These are phyloP conservation scores for Drosophila takahashii DNA, from an alignment of 1,140 invertebrate genomes.

Conservation along the genomic window DNA sequence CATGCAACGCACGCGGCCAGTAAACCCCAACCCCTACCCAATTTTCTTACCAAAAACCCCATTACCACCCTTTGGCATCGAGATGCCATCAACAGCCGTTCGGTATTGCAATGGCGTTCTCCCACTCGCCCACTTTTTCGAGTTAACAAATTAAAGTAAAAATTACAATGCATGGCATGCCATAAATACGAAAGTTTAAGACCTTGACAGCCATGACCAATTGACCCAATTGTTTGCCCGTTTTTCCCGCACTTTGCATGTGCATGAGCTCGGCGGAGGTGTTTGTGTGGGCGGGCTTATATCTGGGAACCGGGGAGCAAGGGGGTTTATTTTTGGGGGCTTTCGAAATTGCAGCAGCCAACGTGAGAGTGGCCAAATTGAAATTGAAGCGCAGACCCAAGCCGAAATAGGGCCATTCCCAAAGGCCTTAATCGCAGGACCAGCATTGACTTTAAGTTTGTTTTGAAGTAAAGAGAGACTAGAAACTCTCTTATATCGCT, in stretches of 20 bases:
- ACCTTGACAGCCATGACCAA: constrained; percentile 80
- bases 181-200: constrained; percentile 77
- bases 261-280: constrained; percentile 21
- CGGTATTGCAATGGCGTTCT: constrained; percentile 27
- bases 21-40: background rate
- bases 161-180: constrained; percentile 74
- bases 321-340: constrained; percentile 3
- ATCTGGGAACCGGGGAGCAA: background rate
- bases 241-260: constrained; percentile 61
- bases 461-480: constrained; percentile 20
- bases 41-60: background rate
- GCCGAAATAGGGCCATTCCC: constrained; percentile 49
- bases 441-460: constrained; percentile 26
- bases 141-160: constrained; percentile 75
- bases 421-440: constrained; percentile 27
- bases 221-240: constrained; percentile 70
- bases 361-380: constrained; percentile 59
- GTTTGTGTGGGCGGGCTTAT: constrained; percentile 25
- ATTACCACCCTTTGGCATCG: constrained; percentile 1
- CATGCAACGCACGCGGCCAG: constrained; percentile 68
- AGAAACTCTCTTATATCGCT: background rate
- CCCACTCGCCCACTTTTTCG: constrained; percentile 10
- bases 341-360: constrained; percentile 40
- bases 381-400: constrained; percentile 66
- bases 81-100: constrained; percentile 45